Conservation (phyloP, 2,888 invertebrate genomes). For the Embidobia sp. region DNA sequence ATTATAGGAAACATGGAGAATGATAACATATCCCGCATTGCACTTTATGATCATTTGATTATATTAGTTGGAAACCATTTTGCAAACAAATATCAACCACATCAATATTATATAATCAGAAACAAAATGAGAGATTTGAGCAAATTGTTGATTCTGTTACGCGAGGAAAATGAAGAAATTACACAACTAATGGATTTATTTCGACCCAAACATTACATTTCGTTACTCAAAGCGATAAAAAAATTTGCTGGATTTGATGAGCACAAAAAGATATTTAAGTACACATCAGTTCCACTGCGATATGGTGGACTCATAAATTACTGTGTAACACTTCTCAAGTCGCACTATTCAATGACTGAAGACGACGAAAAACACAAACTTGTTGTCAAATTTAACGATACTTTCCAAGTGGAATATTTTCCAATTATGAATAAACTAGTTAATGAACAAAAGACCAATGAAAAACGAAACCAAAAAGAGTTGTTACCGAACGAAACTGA, state of each 20-base stretch:
- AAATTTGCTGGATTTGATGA: not conserved
- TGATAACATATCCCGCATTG: not conserved
- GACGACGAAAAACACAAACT: not conserved
- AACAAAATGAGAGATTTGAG: not conserved
- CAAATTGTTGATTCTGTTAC: not conserved
- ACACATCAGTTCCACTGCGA: not conserved
- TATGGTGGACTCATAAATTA: not conserved
- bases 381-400: not conserved
- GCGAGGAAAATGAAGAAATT: not conserved
- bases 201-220: not conserved
- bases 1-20: too few relatives aligned
- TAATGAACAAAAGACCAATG: conserved; percentile 1
- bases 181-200: not conserved
- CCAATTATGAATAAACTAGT: conserved; percentile 8
- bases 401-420: not conserved
- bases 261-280: not conserved
- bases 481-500: not conserved
- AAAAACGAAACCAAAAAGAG: conserved; percentile 20
- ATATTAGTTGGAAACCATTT: not conserved
- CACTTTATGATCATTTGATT: conserved; percentile 2
- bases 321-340: not conserved
- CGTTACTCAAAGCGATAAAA: not conserved
- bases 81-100: not conserved
- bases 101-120: not conserved
- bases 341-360: not conserved